A percentile compares a stretch with the other conserved stretches of the same genome.
Conservation (phyloP, 2,888 invertebrate species). For the Mesorhabditis belari region DNA sequence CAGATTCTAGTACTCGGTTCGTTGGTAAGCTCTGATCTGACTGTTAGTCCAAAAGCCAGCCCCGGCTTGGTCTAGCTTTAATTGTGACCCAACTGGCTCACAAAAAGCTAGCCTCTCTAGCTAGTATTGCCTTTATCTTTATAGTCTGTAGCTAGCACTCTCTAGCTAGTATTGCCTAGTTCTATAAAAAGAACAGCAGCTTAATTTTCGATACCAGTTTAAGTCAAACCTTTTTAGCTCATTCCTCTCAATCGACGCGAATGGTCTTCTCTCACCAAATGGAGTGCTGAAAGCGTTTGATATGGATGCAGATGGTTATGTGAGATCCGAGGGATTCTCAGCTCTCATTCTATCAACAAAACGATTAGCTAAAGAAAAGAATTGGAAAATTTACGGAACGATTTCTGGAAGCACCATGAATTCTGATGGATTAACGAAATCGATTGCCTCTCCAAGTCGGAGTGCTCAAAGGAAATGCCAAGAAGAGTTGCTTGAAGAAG, state of each 20-base stretch:
- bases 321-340: conserved; percentile 51
- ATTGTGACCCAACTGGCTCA: no score
- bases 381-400: conserved; percentile 14
- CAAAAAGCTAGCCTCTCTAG: no score
- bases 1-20: no score
- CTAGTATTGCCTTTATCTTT: no score
- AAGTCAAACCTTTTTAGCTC: conserved; percentile 22
- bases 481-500: conserved; percentile 11
- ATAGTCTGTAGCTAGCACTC: no score
- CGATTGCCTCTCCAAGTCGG: conserved; percentile 39
- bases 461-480: conserved; percentile 16
- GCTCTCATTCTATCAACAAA: conserved; percentile 35
- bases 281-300: conserved; percentile 50
- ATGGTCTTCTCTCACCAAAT: conserved; percentile 46
- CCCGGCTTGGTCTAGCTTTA: no score
- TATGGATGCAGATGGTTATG: conserved; percentile 52
- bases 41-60: no score
- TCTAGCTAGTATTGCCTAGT: no score
- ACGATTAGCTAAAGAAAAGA: conserved; percentile 15
- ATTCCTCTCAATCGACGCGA: conserved; percentile 40
- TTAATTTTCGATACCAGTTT: no score
- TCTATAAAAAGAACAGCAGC: no score
- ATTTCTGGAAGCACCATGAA: conserved; percentile 33
- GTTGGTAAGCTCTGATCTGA: no score
- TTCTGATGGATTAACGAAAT: conserved; percentile 45